Evolutionary conservation across 2,888 invertebrate species (phyloP).

Genomic region (Eupeodes luniger): DNA sequence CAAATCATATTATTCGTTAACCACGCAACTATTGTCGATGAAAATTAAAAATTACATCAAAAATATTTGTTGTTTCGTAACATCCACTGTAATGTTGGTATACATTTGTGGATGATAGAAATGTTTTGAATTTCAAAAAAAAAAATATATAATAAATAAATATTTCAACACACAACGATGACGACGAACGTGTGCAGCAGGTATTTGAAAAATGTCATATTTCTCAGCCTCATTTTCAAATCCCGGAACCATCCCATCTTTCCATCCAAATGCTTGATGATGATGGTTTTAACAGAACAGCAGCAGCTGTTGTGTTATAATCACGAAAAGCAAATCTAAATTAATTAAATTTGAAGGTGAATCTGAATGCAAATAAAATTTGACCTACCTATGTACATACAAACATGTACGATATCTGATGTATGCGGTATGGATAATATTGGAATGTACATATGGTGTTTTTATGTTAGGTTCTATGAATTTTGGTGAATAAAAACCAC

Average conservation of each 20-base stretch:
- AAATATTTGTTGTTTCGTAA: no score
- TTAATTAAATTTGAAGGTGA: constrained; percentile 43
- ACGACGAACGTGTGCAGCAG: neutral
- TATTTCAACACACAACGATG: constrained; percentile 6
- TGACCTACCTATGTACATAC: constrained; percentile 9
- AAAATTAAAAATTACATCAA: no score
- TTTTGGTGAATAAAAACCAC: neutral
- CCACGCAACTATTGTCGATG: no score
- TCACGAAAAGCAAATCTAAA: constrained; percentile 25
- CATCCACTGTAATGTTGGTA: no score
- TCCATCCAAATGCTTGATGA: neutral
- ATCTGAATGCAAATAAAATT: constrained; percentile 38
- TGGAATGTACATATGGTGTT: neutral
- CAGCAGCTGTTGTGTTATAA: constrained; percentile 30
- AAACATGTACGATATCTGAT: neutral
- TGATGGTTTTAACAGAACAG: neutral
- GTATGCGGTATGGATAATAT: constrained; percentile 12
- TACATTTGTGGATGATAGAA: neutral
- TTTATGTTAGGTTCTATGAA: neutral
- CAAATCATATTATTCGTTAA: no score
- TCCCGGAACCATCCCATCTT: neutral
- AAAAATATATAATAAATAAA: constrained; percentile 9
- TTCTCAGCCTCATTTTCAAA: neutral
- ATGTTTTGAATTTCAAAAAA: constrained; percentile 8
- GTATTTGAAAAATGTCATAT: constrained; percentile 23